Evolutionary conservation across 2,113 vertebrate species (phyloP), one percentile per base, ranked within the genome.

Genomic region (Labrus mixtus): DNA sequence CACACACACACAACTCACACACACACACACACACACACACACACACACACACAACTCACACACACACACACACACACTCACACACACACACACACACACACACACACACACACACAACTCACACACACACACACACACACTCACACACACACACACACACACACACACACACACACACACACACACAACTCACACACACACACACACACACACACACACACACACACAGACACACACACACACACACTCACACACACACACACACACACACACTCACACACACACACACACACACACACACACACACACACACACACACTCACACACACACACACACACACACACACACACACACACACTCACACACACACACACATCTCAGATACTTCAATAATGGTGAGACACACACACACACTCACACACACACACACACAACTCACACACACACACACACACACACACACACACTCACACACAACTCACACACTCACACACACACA

Each of bases 301-400:
- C 48, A 94, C 87, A 55, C 95, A 97, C 33, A 55, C 36, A 15
- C 55, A 33, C n/a, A 51, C 17, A 41, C 29, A 45, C n/a, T n/a
- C n/a, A n/a, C n/a, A 95, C 33, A 55, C 36, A 15, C 55, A 33
- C n/a, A 51, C 17, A 41, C 29, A 45, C n/a, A 68, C 90, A 91
- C 48, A 94, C 87, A 55, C 95, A 97, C 33, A 55, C 36, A 15
- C 55, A 33, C n/a, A 51, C 17, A 41, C 29, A 45, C n/a, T n/a
- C n/a, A n/a, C n/a, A n/a, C n/a, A n/a, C n/a, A 68, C 90, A 91
- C 48, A 94, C 87, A 55, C 95, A 97, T 0, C 94, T 96, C 83
- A 94, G 93, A 70, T 91, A 95, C 54, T 95, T 94, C 92, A 93
- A 91, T 75, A 94, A 97, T 55, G 95, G 97, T 98, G 95, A 91